Evolutionary conservation across 2,888 invertebrate species (phyloP).

Genomic region (Aphodius sticticus): DNA sequence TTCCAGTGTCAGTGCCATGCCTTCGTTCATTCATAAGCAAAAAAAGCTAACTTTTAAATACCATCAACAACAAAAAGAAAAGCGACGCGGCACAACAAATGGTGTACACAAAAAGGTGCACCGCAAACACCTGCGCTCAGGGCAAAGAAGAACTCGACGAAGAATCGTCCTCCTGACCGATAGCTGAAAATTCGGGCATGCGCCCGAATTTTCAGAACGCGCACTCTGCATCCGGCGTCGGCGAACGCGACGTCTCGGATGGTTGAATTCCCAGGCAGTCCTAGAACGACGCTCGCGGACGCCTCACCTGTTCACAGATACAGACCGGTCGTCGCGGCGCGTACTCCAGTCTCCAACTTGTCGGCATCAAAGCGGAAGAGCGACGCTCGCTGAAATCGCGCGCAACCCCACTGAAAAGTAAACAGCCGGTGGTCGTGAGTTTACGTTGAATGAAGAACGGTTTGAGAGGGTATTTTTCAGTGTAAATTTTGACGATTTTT

Average conservation of each 20-base stretch:
- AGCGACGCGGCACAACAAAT: no score
- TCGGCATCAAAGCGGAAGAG: not conserved
- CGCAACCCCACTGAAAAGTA: constrained; percentile 19
- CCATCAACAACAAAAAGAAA: no score
- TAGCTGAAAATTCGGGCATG: constrained; percentile 40
- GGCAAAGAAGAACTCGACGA: not conserved
- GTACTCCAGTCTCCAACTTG: constrained; percentile 34
- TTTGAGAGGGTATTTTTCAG: not conserved
- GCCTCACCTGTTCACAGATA: constrained; percentile 39
- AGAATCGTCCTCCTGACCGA: not conserved
- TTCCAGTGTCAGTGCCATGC: no score
- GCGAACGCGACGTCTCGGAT: constrained; percentile 41
- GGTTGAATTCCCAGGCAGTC: constrained; percentile 46
- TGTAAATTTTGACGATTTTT: constrained; percentile 7
- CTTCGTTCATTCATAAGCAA: no score
- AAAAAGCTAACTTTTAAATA: no score
- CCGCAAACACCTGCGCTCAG: not conserved
- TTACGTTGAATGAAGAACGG: no score
- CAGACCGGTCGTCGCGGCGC: constrained; percentile 30
- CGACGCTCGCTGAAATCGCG: not conserved
- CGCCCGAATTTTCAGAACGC: constrained; percentile 41
- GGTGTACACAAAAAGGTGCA: not conserved
- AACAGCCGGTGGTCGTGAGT: constrained; percentile 12
- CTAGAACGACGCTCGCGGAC: constrained; percentile 43
- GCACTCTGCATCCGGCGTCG: constrained; percentile 41